Evolutionary conservation across 2,113 vertebrate species (phyloP).

Genomic region (Pandion haliaetus): DNA sequence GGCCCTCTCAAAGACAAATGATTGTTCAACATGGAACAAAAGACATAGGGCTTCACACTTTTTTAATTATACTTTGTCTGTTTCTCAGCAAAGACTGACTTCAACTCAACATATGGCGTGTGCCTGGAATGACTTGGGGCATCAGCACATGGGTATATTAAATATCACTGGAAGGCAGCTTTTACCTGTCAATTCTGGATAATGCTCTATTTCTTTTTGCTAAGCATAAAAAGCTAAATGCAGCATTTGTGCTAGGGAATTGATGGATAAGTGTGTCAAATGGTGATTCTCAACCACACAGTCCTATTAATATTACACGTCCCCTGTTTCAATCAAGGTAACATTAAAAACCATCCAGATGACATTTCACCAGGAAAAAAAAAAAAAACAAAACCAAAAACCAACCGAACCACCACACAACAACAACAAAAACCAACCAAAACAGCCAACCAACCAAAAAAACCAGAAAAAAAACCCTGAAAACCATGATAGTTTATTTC

Average conservation of each 20-base stretch:
- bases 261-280: neutral
- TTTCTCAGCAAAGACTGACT: neutral
- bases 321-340: neutral
- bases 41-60: neutral
- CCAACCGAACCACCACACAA: too few relatives aligned
- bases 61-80: neutral
- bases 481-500: neutral
- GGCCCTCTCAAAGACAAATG: neutral
- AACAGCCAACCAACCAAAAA: neutral
- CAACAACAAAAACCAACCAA: too few relatives aligned
- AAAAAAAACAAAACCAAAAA: neutral
- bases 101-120: neutral
- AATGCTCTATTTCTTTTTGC: neutral
- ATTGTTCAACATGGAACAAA: neutral
- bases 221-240: neutral
- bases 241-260: neutral
- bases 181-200: neutral
- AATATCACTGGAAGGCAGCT: neutral
- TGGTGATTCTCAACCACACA: neutral
- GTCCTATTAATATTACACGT: too few relatives aligned
- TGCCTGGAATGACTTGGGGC: neutral
- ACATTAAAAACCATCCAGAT: neutral
- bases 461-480: neutral
- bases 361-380: neutral
- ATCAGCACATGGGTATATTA: neutral